Base-by-base conservation (phyloP, 2,113 vertebrate species). In the Ochotona curzoniae region DNA sequence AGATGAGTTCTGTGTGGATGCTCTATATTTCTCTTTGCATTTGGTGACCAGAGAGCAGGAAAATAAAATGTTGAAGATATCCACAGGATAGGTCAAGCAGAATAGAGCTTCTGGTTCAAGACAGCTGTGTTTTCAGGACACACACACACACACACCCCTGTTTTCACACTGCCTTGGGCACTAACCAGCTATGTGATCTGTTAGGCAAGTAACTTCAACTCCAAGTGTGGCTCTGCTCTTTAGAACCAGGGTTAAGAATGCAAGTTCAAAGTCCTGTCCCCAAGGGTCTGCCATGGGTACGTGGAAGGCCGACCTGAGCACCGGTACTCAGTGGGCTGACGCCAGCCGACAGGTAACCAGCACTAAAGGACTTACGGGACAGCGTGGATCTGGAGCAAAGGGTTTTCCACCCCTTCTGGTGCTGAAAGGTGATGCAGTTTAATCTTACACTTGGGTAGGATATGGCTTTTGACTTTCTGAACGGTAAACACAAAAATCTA, bases 361-460 rank as follows among this genome's bases (percentile, higher is more conserved):
- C 23, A 32, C 67, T 66, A 20, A 86, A 57, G 35, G 23, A 32
- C 10, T 26, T n/a, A 23, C 13, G 17, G 57, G 75, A 47, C 10
- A 5, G 26, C 18, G 38, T 1, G 21, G 64, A 32, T 21, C 63
- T 2, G 69, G 47, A 87, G 73, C 28, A 82, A 66, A 44, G 20
- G 3, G 49, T 79, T 49, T 87, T 91, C 23, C 32, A 8, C 70
- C 54, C 20, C 17, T 10, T n/a, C 5, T 1, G 20, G 26, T 83
- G 21, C 61, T 38, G 87, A 73, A 38, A 93, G 89, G 83, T 6
- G 54, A 1, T 25, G 18, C 23, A 87, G 28, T 7, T 30, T 35
- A 83, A 23, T 84, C 87, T 84, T 92, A 90, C 21, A 26, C 69
- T 89, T 20, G 7, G 8, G 71, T 61, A 93, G 94, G 83, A 94